phyloP scores from a whole-genome alignment of 2,888 invertebrate genomes.

The Leucozona laternaria region DNA sequence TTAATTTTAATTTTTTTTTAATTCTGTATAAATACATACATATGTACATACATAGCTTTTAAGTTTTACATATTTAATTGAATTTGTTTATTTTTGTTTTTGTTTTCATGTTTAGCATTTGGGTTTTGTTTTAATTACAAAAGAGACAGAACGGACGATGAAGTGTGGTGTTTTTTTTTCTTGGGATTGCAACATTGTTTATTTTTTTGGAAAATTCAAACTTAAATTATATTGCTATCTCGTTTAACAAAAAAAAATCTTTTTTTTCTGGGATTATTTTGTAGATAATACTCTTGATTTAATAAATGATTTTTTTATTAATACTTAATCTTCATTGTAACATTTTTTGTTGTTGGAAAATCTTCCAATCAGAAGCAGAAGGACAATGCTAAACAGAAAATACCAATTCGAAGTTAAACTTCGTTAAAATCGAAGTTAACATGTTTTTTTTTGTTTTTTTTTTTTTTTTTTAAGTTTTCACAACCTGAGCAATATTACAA shows the following conservation, averaged over 20 bases:
- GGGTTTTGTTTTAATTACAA: constrained; percentile 15
- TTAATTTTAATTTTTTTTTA: constrained; percentile 22
- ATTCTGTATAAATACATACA: constrained; percentile 14
- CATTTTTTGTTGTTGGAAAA: background rate
- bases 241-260: background rate
- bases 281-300: constrained; percentile 17
- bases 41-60: constrained; percentile 42
- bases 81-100: constrained; percentile 35
- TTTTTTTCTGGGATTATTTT: background rate
- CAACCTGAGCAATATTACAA: constrained; percentile 83
- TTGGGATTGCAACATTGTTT: background rate
- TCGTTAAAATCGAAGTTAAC: constrained; percentile 73
- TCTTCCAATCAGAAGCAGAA: constrained; percentile 11
- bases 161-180: background rate
- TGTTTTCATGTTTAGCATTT: constrained; percentile 67
- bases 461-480: constrained; percentile 79
- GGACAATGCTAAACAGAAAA: constrained; percentile 70
- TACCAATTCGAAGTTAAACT: constrained; percentile 65
- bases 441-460: constrained; percentile 51
- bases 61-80: constrained; percentile 59
- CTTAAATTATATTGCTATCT: constrained; percentile 33
- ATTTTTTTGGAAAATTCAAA: constrained; percentile 1
- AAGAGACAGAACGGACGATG: background rate
- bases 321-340: constrained; percentile 51
- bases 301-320: constrained; percentile 38